Percentiles rank a stretch among this genome's conserved stretches.
Evolutionary conservation across 2,888 invertebrate species (phyloP).

Genomic region (Campoletis raptor): DNA sequence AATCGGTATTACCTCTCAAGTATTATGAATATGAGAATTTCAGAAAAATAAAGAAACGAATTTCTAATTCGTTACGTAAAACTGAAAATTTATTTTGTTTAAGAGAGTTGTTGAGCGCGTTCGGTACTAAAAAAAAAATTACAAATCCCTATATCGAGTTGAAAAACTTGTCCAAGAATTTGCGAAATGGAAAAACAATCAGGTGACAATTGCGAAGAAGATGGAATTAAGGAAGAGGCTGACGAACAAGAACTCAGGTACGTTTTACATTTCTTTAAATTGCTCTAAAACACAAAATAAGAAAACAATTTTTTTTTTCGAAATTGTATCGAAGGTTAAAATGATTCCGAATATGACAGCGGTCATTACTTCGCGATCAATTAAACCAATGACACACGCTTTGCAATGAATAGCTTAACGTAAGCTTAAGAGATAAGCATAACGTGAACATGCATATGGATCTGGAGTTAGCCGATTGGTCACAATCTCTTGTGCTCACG

Average conservation of each 20-base stretch:
- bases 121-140: not conserved
- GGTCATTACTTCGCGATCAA: not conserved
- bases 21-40: not conserved
- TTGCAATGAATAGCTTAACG: too few species aligned
- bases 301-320: not conserved
- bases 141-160: not conserved
- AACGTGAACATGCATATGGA: too few species aligned
- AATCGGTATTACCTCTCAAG: not conserved
- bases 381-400: too few species aligned
- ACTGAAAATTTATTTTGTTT: not conserved
- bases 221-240: not conserved
- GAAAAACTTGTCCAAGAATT: not conserved
- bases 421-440: too few species aligned
- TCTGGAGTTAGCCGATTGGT: too few species aligned
- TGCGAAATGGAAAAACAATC: conserved; percentile 18
- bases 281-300: not conserved
- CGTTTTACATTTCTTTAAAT: not conserved
- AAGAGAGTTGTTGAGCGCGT: not conserved
- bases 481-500: too few species aligned
- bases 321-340: not conserved
- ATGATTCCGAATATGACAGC: not conserved
- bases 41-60: not conserved
- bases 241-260: conserved; percentile 47
- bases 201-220: conserved; percentile 3
- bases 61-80: not conserved